Conservation (phyloP, 2,797 vertebrate species). For the Hydrocynus forskahlii region DNA sequence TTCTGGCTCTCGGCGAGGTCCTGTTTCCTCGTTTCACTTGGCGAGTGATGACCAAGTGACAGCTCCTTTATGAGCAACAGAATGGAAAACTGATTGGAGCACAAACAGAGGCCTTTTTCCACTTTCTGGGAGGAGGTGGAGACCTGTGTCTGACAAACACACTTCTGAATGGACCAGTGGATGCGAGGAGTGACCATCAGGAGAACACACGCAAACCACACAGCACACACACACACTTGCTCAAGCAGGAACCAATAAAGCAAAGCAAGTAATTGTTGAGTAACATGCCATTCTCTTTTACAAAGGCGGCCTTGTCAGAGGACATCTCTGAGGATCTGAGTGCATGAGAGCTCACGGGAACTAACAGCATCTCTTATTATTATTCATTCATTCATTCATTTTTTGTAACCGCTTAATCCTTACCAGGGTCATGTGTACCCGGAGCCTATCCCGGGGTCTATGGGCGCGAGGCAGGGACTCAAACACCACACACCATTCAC, state of each 20-base stretch:
- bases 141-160: conserved; percentile 13
- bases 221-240: conserved; percentile 7
- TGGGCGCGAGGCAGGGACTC: too few species aligned
- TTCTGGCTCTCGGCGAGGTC: neutral
- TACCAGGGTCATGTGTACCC: too few species aligned
- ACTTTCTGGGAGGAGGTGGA: conserved; percentile 5
- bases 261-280: conserved; percentile 8
- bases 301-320: neutral
- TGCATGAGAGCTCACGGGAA: neutral
- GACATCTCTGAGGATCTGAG: neutral
- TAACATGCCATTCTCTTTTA: neutral
- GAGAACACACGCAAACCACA: conserved; percentile 15
- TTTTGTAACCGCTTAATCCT: too few species aligned
- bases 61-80: conserved; percentile 30
- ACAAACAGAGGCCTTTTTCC: conserved; percentile 38
- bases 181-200: conserved; percentile 12
- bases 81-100: conserved; percentile 43
- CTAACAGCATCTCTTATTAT: neutral
- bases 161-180: conserved; percentile 14
- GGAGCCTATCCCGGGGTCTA: too few species aligned
- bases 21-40: conserved; percentile 16
- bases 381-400: too few species aligned
- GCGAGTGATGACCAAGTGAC: conserved; percentile 34
- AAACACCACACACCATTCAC: too few species aligned
- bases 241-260: conserved; percentile 32